Evolutionary conservation across 1,140 invertebrate species (phyloP).

Genomic region (Druon quercuslanigerum): DNA sequence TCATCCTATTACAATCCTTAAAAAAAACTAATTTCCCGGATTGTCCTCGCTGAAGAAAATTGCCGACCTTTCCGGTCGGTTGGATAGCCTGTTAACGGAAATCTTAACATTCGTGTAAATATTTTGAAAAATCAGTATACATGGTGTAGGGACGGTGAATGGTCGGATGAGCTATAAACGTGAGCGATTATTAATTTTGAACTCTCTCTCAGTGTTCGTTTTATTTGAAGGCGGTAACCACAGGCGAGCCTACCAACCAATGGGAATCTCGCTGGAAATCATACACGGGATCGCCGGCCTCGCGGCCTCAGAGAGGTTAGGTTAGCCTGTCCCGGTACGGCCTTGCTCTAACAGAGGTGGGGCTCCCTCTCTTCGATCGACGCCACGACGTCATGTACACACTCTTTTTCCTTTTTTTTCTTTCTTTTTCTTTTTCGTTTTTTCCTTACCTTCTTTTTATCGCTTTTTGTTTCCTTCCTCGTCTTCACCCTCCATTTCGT

Average conservation of each 20-base stretch:
- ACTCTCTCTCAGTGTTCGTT: conserved; percentile 53
- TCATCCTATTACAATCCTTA: too few relatives aligned
- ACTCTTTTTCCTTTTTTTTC: conserved; percentile 34
- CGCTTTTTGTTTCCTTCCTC: conserved; percentile 33
- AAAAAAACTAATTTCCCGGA: too few relatives aligned
- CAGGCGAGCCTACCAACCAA: conserved; percentile 59
- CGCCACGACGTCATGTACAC: conserved; percentile 38
- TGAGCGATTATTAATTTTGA: conserved; percentile 28
- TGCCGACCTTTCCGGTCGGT: too few relatives aligned
- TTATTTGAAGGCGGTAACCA: conserved; percentile 69
- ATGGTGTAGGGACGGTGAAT: conserved; percentile 5
- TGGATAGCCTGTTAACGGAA: not conserved
- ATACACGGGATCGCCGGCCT: conserved; percentile 64
- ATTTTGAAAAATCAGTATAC: conserved; percentile 8
- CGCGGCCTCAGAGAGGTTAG: conserved; percentile 45
- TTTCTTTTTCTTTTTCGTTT: conserved; percentile 33
- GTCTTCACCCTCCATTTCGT: conserved; percentile 25
- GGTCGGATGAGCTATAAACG: not conserved
- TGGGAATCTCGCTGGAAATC: conserved; percentile 66
- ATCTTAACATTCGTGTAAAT: not conserved
- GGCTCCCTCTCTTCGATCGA: conserved; percentile 64
- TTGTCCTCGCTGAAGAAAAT: too few relatives aligned
- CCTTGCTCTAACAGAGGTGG: conserved; percentile 59
- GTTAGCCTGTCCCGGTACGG: conserved; percentile 60
- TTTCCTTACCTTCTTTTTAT: conserved; percentile 33